phyloP scores from a whole-genome alignment of 2,797 vertebrate genomes.

The Erpetoichthys calabaricus region DNA sequence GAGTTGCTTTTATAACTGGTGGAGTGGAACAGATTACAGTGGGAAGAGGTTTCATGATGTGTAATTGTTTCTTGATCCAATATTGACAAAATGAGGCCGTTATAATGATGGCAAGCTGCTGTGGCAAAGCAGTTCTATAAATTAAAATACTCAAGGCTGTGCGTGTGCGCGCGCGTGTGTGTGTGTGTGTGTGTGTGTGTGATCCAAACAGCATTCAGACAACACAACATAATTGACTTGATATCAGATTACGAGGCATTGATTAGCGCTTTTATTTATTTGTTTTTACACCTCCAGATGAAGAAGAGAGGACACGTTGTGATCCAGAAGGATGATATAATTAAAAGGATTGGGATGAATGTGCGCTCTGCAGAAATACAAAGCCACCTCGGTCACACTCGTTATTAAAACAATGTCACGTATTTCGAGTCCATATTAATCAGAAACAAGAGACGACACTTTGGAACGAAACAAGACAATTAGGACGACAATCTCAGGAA shows the following conservation, averaged over 20 bases:
- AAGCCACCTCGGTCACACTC: no score
- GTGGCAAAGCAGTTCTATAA: slow-evolving; percentile 28
- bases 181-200: slow-evolving; percentile 17
- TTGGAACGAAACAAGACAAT: no score
- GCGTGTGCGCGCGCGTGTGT: slow-evolving; percentile 13
- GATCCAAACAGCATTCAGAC: slow-evolving; percentile 22
- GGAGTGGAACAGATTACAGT: slow-evolving; percentile 17
- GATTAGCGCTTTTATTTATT: slow-evolving; percentile 20
- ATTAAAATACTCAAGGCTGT: slow-evolving; percentile 30
- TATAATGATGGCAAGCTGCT: slow-evolving; percentile 26
- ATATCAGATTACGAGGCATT: slow-evolving; percentile 29
- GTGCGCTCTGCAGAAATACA: no score
- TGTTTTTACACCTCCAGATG: neutral
- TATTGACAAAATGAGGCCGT: slow-evolving; percentile 38
- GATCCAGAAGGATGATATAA: no score
- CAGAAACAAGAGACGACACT: no score
- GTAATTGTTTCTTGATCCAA: slow-evolving; percentile 46
- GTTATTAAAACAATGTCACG: no score
- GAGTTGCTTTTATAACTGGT: slow-evolving; percentile 13
- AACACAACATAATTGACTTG: slow-evolving; percentile 24
- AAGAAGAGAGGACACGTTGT: neutral
- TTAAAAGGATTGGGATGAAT: no score
- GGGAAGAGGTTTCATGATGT: slow-evolving; percentile 29
- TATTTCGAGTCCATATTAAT: no score
- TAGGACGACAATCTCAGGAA: no score